phyloP scores from a whole-genome alignment of 2,888 invertebrate genomes.

The Tetragnatha montana region DNA sequence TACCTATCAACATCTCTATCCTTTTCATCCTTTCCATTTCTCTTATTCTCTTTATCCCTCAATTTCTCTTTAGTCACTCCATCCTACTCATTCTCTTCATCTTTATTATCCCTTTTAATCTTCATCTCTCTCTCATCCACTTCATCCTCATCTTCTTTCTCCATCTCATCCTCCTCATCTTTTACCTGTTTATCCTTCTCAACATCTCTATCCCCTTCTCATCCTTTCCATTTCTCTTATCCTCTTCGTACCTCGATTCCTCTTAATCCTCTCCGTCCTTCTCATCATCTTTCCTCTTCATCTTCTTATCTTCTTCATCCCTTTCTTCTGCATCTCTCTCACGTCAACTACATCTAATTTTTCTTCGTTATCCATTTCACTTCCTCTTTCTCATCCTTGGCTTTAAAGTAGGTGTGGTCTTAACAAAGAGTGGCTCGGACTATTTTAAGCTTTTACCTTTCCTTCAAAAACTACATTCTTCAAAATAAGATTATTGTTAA shows the following conservation, averaged over 20 bases:
- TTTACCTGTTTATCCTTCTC: background rate
- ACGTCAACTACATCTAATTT: conserved; percentile 18
- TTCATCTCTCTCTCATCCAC: conserved; percentile 47
- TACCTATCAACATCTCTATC: too few relatives aligned
- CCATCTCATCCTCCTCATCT: background rate
- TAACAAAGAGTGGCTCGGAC: too few relatives aligned
- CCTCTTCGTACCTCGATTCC: too few relatives aligned
- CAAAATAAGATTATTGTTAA: background rate
- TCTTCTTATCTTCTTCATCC: background rate
- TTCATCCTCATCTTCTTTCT: conserved; percentile 29
- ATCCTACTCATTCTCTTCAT: background rate
- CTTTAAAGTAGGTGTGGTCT: too few relatives aligned
- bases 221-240: too few relatives aligned
- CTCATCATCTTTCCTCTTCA: too few relatives aligned
- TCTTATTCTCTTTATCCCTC: too few relatives aligned
- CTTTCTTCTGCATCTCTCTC: conserved; percentile 25
- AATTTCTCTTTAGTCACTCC: too few relatives aligned
- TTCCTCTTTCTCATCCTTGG: background rate
- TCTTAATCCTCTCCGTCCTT: too few relatives aligned
- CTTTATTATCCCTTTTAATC: conserved; percentile 28
- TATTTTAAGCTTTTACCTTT: too few relatives aligned
- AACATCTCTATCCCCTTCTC: background rate
- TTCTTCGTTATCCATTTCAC: background rate
- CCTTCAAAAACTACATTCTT: background rate
- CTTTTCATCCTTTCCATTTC: too few relatives aligned